These are phyloP conservation scores for Melanostoma scalare DNA, from an alignment of 2,888 invertebrate species.

Conservation along the genomic window DNA sequence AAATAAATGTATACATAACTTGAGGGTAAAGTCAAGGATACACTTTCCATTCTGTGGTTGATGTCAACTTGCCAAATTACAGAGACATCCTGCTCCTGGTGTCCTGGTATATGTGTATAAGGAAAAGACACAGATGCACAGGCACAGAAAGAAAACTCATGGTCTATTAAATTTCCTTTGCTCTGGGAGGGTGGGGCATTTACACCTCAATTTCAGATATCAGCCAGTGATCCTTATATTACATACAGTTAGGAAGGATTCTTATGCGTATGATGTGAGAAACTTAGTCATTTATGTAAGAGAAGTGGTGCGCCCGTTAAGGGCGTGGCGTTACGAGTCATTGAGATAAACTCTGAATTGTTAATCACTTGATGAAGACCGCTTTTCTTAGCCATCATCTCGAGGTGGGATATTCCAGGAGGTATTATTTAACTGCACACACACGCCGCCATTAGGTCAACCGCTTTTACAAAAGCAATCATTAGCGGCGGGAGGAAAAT, in stretches of 20 bases:
- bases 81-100: constrained; percentile 10
- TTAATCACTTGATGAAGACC: constrained; percentile 65
- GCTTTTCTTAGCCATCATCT: constrained; percentile 57
- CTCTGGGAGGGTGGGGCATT: constrained; percentile 45
- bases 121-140: constrained; percentile 23
- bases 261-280: constrained; percentile 32
- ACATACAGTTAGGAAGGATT: constrained; percentile 1
- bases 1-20: constrained; percentile 3
- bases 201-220: constrained; percentile 67
- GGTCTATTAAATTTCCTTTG: constrained; percentile 65
- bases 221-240: constrained; percentile 60
- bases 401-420: constrained; percentile 47
- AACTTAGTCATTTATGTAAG: neutral
- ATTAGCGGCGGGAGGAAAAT: neutral
- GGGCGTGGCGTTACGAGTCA: constrained; percentile 29
- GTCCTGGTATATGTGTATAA: neutral
- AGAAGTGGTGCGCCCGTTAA: constrained; percentile 1
- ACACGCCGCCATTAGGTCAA: constrained; percentile 41
- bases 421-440: constrained; percentile 51
- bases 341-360: constrained; percentile 59
- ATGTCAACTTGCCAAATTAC: constrained; percentile 51
- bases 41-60: constrained; percentile 52
- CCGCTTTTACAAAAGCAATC: constrained; percentile 28
- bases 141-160: constrained; percentile 52
- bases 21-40: constrained; percentile 45